Base-by-base conservation (phyloP, 1,140 invertebrate species). In the Caenorhabditis tropicalis region DNA sequence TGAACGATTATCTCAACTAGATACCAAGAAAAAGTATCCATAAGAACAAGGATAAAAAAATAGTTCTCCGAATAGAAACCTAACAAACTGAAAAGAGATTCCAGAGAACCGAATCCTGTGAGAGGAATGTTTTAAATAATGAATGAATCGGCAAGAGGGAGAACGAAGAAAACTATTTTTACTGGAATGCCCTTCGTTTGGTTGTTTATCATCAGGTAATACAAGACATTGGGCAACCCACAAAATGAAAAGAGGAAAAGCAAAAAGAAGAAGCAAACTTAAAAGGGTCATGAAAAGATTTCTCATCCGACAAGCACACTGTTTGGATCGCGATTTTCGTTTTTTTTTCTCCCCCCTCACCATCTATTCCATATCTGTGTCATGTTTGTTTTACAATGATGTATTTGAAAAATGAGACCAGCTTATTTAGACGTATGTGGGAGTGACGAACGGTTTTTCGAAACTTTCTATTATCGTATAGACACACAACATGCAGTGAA, bases 371-470 rank as follows among this genome's bases (percentile, higher is more conserved):
- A 74, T 74, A 74, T 74, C 65, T 74, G 65, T 74, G 65, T 74
- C 65, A 74, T 74, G 65, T 74, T 74, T 74, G 65, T 74, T 74
- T 74, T 74, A 74, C 65, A 74, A 74, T 39, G 65, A 74, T 74
- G 65, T 43, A 74, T 74, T 39, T 39, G n/a, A 46, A 74, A 74
- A 74, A 74, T 46, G 65, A 74, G 65, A 74, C 65, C 36, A 74
- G 65, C 65, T 74, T 74, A 27, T 74, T 74, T 74, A 33, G 19
- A 65, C 16, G 58, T 36, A 21, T 65, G 53, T 56, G 21, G 65
- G 21, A 46, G 36, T 74, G 65, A 74, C 65, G 65, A 74, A 74
- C 65, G 36, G 65, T 74, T 46, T 74, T 74, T 46, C 33, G 21
- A 74, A 74, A 39, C 36, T 74, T 74, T 24, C n/a, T 24, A 58